These are phyloP conservation scores for Drosophila elegans DNA, from an alignment of 1,140 invertebrate genomes.

Conservation along the genomic window DNA sequence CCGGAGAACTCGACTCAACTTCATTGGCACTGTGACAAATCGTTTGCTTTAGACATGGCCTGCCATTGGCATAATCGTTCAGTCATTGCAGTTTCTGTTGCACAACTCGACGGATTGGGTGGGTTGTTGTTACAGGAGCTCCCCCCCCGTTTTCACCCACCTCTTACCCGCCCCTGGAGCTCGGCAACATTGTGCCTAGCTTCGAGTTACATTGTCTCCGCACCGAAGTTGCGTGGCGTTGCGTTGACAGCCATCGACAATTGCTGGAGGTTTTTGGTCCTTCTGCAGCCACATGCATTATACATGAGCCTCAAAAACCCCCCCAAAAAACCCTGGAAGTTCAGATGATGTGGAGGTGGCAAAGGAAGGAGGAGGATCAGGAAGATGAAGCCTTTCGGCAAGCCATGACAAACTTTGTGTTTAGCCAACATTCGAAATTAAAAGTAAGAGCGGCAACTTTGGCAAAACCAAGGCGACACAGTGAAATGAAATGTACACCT, in stretches of 20 bases:
- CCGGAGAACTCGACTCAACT: constrained; percentile 22
- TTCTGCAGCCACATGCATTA: constrained; percentile 64
- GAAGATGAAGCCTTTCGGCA: constrained; percentile 42
- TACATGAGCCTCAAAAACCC: constrained; percentile 43
- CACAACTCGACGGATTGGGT: constrained; percentile 29
- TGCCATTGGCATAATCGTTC: constrained; percentile 79
- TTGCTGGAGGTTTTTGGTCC: constrained; percentile 47
- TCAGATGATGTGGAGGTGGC: neutral
- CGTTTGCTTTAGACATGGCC: constrained; percentile 75
- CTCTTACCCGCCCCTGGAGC: constrained; percentile 22
- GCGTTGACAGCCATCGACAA: constrained; percentile 70
- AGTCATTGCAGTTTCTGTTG: constrained; percentile 74
- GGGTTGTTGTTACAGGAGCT: neutral
- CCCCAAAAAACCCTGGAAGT: neutral
- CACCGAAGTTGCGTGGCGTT: constrained; percentile 78
- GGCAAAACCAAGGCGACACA: neutral
- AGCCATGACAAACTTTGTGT: constrained; percentile 71
- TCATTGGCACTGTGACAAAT: constrained; percentile 72
- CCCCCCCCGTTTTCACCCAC: neutral
- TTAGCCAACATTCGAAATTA: constrained; percentile 71
- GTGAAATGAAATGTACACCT: neutral
- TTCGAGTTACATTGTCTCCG: constrained; percentile 78
- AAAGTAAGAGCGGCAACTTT: constrained; percentile 24
- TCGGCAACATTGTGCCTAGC: constrained; percentile 67
- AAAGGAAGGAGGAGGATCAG: neutral